These are phyloP conservation scores for Fundulus diaphanus DNA, from an alignment of 2,797 vertebrate genomes.

Conservation along the genomic window DNA sequence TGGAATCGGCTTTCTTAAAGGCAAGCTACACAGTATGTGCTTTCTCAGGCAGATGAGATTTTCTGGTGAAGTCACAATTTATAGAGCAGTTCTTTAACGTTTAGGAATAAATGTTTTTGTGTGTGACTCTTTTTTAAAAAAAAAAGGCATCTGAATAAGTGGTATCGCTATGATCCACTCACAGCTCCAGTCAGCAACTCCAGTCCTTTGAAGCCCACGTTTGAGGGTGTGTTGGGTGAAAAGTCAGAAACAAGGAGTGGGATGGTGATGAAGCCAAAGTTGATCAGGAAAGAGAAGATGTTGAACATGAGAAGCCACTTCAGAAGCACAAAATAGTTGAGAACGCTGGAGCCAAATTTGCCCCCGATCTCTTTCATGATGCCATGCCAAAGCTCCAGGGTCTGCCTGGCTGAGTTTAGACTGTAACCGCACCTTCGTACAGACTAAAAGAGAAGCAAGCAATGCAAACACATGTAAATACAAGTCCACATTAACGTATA, in stretches of 20 bases:
- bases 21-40: neutral
- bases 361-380: slow-evolving; percentile 91
- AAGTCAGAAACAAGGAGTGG: slow-evolving; percentile 83
- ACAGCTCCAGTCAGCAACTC: slow-evolving; percentile 93
- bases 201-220: slow-evolving; percentile 85
- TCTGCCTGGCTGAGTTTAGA: slow-evolving; percentile 70
- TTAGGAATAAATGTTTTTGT: neutral
- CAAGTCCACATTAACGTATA: neutral
- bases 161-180: slow-evolving; percentile 66
- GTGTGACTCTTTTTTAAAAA: accelerated
- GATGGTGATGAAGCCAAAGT: slow-evolving; percentile 92
- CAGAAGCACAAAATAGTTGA: slow-evolving; percentile 93
- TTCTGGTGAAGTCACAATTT: neutral
- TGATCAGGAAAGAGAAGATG: slow-evolving; percentile 91
- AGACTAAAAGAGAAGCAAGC: slow-evolving; percentile 71
- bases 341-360: slow-evolving; percentile 91
- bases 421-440: slow-evolving; percentile 77
- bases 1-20: neutral
- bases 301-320: slow-evolving; percentile 95
- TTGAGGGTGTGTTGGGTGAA: slow-evolving; percentile 55
- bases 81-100: neutral
- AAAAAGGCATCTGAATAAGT: neutral
- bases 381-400: slow-evolving; percentile 83
- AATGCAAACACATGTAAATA: neutral
- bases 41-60: neutral